Percentiles rank a stretch among this genome's conserved stretches.
Evolutionary conservation across 2,797 vertebrate species (phyloP).

Genomic region (Aldrovandia affinis): DNA sequence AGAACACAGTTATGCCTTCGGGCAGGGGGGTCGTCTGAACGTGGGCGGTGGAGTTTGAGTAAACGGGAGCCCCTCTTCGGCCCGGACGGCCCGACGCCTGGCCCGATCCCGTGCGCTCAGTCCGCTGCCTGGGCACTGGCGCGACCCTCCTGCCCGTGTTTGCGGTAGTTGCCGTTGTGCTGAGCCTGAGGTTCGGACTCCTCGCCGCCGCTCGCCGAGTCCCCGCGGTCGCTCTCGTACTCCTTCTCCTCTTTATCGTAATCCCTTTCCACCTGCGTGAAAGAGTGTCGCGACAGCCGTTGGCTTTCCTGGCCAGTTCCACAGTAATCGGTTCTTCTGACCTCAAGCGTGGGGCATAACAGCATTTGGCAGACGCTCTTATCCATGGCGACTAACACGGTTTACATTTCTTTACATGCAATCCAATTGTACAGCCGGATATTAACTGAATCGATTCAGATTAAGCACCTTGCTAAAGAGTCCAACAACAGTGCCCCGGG

Average conservation of each 20-base stretch:
- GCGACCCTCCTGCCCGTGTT: constrained; percentile 69
- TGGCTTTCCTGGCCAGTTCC: neutral
- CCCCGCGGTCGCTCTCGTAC: constrained; percentile 71
- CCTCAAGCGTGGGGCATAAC: neutral
- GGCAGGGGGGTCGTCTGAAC: constrained; percentile 19
- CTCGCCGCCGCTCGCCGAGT: constrained; percentile 60
- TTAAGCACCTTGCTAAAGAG: too few relatives aligned
- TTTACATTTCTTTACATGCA: too few relatives aligned
- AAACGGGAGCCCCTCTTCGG: too few relatives aligned
- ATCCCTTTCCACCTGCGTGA: constrained; percentile 71
- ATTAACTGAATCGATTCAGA: too few relatives aligned
- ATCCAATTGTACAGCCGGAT: too few relatives aligned
- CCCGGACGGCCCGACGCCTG: too few relatives aligned
- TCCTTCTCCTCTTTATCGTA: constrained; percentile 65
- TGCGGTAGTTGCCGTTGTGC: constrained; percentile 87
- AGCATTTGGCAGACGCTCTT: too few relatives aligned
- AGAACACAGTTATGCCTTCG: neutral
- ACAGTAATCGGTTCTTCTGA: neutral
- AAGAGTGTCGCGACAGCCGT: neutral
- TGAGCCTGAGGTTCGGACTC: constrained; percentile 70
- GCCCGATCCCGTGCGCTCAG: constrained; percentile 44
- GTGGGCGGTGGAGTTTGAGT: neutral
- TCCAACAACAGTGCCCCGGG: too few relatives aligned
- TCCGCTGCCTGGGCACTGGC: constrained; percentile 66
- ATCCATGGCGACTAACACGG: too few relatives aligned